phyloP scores from a whole-genome alignment of 2,113 vertebrate genomes.

The Pterophyllum scalare region DNA sequence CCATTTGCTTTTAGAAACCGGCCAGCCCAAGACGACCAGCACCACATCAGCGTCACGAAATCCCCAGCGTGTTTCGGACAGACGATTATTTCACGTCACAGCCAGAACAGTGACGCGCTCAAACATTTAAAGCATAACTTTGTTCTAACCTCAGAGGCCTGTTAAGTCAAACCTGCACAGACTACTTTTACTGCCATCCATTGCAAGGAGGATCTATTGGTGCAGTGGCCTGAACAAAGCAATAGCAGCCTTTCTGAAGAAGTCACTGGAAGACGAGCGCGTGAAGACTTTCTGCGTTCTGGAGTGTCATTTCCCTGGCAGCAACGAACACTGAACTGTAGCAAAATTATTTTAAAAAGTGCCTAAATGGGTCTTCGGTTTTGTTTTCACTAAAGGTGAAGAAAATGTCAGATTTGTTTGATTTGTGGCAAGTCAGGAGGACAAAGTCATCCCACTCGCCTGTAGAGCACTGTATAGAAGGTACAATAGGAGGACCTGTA shows the following conservation, averaged over 20 bases:
- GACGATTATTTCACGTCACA: conserved; percentile 90
- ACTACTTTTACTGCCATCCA: conserved; percentile 69
- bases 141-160: conserved; percentile 65
- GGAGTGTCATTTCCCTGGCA: conserved; percentile 41
- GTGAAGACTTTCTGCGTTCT: conserved; percentile 40
- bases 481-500: conserved; percentile 28
- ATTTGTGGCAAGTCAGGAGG: conserved; percentile 27
- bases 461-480: conserved; percentile 42
- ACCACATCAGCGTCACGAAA: conserved; percentile 80
- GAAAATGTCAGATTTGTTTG: conserved; percentile 27
- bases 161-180: conserved; percentile 40
- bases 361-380: conserved; percentile 63
- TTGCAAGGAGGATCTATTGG: conserved; percentile 42
- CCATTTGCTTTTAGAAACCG: conserved; percentile 78
- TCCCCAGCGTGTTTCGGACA: conserved; percentile 89
- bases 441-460: conserved; percentile 26
- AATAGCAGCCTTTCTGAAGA: conserved; percentile 73
- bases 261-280: conserved; percentile 39
- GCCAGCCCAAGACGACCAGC: conserved; percentile 80
- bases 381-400: conserved; percentile 46
- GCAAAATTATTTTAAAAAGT: conserved; percentile 69
- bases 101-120: conserved; percentile 67
- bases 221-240: conserved; percentile 66
- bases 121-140: conserved; percentile 17
- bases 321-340: conserved; percentile 73